Conservation (phyloP, 2,888 invertebrate species). For the Lasiommata megera region DNA sequence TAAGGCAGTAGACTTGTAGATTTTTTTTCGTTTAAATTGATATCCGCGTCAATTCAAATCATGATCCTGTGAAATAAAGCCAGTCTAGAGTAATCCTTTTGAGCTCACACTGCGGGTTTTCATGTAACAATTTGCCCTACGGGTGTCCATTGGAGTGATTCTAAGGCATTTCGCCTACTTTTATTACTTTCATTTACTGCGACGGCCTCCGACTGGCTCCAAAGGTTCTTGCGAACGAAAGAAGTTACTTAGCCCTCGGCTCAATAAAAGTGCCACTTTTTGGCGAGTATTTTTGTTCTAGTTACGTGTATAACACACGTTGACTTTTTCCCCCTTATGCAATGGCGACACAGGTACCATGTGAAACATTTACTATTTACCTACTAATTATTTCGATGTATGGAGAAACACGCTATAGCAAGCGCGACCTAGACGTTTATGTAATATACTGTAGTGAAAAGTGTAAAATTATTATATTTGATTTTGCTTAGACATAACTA, state of each 20-base stretch:
- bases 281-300: too few species aligned
- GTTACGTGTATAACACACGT: too few species aligned
- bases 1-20: too few species aligned
- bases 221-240: background rate
- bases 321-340: too few species aligned
- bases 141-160: constrained; percentile 31
- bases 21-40: constrained; percentile 38
- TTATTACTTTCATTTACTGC: constrained; percentile 30
- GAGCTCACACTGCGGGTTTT: constrained; percentile 37
- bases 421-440: too few species aligned
- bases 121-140: constrained; percentile 38
- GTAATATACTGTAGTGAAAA: too few species aligned
- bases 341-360: too few species aligned
- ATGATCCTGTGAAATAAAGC: constrained; percentile 36
- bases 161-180: constrained; percentile 30
- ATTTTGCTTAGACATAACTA: too few species aligned
- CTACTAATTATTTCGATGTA: too few species aligned
- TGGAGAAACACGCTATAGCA: too few species aligned
- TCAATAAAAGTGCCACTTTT: background rate
- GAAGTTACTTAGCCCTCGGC: background rate
- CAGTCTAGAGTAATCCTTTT: constrained; percentile 39
- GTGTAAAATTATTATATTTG: too few species aligned
- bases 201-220: constrained; percentile 5
- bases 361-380: too few species aligned
- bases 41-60: constrained; percentile 35